Percentiles rank a stretch among this genome's conserved stretches.
phyloP scores from a whole-genome alignment of 2,797 vertebrate genomes.

The Glossophaga mutica region DNA sequence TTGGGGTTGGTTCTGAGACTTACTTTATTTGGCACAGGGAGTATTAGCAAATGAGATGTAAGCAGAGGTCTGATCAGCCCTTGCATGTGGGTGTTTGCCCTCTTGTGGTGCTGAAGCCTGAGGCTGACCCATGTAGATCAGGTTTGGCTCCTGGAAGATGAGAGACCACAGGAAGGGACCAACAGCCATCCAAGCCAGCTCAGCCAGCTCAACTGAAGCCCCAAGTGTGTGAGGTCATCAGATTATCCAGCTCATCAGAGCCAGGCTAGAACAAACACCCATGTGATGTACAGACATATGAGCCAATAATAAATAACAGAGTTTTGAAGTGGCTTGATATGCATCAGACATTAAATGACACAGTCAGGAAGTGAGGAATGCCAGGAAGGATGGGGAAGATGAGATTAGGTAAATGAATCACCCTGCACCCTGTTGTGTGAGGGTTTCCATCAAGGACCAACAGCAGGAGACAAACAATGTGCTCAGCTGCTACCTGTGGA shows the following conservation, averaged over 20 bases:
- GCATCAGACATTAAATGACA: background rate
- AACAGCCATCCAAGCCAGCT: background rate
- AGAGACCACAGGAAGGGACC: background rate
- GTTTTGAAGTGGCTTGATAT: background rate
- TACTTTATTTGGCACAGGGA: background rate
- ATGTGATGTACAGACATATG: background rate
- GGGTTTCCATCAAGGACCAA: background rate
- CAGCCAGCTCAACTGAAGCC: background rate
- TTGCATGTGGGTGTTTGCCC: accelerated
- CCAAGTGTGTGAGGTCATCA: background rate
- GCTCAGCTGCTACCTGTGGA: background rate
- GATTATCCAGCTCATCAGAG: background rate
- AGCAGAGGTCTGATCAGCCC: background rate
- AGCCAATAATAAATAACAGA: background rate
- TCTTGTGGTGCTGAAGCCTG: background rate
- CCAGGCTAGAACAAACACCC: background rate
- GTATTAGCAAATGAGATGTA: background rate
- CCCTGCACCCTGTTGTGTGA: background rate
- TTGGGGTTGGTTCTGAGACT: background rate
- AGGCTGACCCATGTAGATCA: background rate
- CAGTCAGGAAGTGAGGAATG: background rate
- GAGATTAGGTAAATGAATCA: background rate
- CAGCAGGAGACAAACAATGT: no score
- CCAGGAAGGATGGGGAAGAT: background rate
- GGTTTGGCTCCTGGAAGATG: background rate